Evolutionary conservation across 2,797 vertebrate species (phyloP).

Genomic region (Ataeniobius toweri): DNA sequence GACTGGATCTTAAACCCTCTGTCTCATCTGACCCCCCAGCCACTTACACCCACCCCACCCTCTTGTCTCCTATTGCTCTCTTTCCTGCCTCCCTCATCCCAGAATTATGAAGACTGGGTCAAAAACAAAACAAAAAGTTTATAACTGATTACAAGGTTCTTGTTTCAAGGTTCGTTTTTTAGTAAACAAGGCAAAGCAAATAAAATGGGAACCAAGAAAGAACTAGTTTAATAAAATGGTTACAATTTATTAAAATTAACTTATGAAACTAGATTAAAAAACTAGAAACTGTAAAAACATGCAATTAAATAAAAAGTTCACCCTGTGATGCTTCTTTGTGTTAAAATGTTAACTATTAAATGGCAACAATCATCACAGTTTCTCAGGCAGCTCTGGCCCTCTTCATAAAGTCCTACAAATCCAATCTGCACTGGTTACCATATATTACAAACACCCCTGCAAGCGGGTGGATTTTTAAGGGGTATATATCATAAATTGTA

Average conservation of each 20-base stretch:
- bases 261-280: background rate
- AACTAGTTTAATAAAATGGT: background rate
- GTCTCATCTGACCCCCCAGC: constrained; percentile 50
- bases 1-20: constrained; percentile 70
- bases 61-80: constrained; percentile 7
- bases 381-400: background rate
- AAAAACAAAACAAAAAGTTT: background rate
- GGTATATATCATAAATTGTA: background rate
- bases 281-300: background rate
- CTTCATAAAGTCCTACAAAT: background rate
- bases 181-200: background rate
- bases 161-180: background rate
- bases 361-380: background rate
- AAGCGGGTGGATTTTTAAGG: too few species aligned
- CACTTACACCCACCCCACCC: constrained; percentile 21
- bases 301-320: background rate
- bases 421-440: background rate
- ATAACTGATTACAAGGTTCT: background rate
- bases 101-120: constrained; percentile 20
- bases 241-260: background rate
- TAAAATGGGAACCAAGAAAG: background rate
- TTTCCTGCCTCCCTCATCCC: constrained; percentile 18
- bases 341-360: too few species aligned
- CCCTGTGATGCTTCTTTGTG: background rate
- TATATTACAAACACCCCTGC: too few species aligned